Percentiles rank a stretch among this genome's conserved stretches.
Evolutionary conservation across 2,888 invertebrate species (phyloP).

Genomic region (Homarus gammarus): DNA sequence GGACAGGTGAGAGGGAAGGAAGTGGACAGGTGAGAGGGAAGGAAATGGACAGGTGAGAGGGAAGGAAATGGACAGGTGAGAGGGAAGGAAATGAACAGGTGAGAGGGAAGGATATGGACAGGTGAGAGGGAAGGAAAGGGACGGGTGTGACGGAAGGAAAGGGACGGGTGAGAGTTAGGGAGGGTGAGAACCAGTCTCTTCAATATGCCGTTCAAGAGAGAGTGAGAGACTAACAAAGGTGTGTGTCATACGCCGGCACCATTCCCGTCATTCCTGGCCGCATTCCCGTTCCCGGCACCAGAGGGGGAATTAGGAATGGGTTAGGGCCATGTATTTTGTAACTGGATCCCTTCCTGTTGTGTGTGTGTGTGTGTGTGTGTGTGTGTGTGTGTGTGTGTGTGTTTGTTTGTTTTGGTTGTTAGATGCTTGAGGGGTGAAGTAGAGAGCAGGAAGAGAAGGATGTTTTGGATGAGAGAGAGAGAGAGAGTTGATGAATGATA

Average conservation of each 20-base stretch:
- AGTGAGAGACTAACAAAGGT: slow-evolving; percentile 21
- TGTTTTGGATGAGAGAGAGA: neutral
- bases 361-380: too few species aligned
- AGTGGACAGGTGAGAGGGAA: neutral
- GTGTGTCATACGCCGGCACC: slow-evolving; percentile 38
- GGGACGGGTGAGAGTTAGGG: neutral
- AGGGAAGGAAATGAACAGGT: neutral
- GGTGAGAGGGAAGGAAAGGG: too few species aligned
- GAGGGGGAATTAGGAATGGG: slow-evolving; percentile 26
- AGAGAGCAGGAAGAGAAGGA: neutral
- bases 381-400: too few species aligned
- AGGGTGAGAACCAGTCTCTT: neutral
- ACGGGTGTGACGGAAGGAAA: neutral
- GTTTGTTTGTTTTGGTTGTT: too few species aligned
- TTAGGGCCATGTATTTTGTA: neutral
- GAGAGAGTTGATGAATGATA: neutral
- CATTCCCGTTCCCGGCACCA: slow-evolving; percentile 34
- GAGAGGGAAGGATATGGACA: neutral
- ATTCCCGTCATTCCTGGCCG: slow-evolving; percentile 54
- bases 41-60: neutral
- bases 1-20: too few species aligned
- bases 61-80: neutral
- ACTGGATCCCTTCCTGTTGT: neutral
- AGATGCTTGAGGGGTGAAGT: too few species aligned
- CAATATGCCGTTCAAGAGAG: slow-evolving; percentile 1